A percentile compares a stretch with the other conserved stretches of the same genome.
Conservation (phyloP, 2,888 invertebrate species). For the Polymixis flavicincta region DNA sequence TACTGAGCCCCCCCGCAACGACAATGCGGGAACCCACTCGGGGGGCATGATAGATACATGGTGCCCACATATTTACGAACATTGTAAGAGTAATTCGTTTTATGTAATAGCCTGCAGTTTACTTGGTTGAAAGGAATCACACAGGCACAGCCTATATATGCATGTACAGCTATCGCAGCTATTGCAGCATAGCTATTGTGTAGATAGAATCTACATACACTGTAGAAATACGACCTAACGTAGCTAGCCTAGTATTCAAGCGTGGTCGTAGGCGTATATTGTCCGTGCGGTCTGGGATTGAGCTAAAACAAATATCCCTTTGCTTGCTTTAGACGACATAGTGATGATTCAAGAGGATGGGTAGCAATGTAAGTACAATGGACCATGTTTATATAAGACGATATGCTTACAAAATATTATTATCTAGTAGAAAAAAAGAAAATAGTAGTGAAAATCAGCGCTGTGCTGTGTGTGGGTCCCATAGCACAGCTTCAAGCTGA, state of each 20-base stretch:
- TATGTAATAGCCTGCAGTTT: neutral
- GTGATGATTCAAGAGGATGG: conserved; percentile 2
- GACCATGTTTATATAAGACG: neutral
- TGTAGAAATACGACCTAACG: conserved; percentile 14
- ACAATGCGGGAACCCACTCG: too few species aligned
- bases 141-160: neutral
- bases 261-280: conserved; percentile 17
- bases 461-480: too few species aligned
- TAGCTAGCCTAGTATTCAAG: conserved; percentile 13
- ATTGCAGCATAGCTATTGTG: conserved; percentile 14
- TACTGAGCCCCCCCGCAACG: too few species aligned
- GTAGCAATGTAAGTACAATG: too few species aligned
- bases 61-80: too few species aligned
- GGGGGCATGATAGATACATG: too few species aligned
- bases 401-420: neutral
- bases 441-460: too few species aligned
- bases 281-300: conserved; percentile 13
- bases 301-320: conserved; percentile 34
- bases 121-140: neutral
- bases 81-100: too few species aligned
- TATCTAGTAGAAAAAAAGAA: neutral
- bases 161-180: neutral
- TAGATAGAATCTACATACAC: neutral
- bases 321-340: conserved; percentile 6
- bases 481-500: too few species aligned